These are phyloP conservation scores for Spheniscus mendiculus DNA, from an alignment of 2,113 vertebrate species.

Conservation along the genomic window DNA sequence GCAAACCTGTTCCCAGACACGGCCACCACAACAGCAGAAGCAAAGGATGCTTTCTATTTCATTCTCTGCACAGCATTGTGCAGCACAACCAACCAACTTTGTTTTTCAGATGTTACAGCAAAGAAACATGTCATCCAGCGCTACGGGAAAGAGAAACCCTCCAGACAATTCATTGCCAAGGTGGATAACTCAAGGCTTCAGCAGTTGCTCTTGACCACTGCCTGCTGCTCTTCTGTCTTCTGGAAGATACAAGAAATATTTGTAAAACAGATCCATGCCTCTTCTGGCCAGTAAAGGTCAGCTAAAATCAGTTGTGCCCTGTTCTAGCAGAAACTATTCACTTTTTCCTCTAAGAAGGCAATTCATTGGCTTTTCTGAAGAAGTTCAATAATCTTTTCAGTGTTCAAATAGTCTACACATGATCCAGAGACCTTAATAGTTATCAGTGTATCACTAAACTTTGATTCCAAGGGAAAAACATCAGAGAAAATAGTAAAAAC, in stretches of 20 bases:
- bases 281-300: background rate
- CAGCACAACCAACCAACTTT: background rate
- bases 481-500: background rate
- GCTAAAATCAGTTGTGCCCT: background rate
- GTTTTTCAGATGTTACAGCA: background rate
- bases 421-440: background rate
- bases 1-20: background rate
- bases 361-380: background rate
- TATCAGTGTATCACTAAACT: background rate
- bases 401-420: background rate
- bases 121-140: background rate
- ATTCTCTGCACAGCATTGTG: background rate
- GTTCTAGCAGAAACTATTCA: background rate
- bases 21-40: background rate
- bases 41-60: background rate
- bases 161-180: background rate
- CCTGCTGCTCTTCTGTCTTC: background rate
- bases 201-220: background rate
- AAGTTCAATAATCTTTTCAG: background rate
- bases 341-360: background rate
- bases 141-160: background rate
- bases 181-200: background rate
- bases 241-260: background rate
- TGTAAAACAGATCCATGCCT: background rate
- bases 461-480: background rate